Conservation (phyloP, 2,113 vertebrate species). For the Dermatemys mawii region DNA sequence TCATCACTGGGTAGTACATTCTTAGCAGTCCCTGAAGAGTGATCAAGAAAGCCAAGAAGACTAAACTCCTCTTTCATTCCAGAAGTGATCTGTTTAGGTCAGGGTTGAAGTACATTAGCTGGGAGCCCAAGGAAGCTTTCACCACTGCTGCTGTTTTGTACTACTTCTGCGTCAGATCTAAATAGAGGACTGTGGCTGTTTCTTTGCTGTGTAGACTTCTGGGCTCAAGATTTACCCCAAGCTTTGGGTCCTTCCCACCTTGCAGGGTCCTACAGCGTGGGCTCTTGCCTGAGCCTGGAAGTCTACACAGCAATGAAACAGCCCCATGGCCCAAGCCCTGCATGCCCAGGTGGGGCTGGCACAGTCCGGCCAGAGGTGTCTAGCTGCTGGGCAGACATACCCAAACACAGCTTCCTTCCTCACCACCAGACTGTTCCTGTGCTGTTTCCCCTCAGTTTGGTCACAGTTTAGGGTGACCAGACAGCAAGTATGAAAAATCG, state of each 20-base stretch:
- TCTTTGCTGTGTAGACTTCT: not conserved
- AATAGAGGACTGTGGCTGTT: not conserved
- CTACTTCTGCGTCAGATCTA: not conserved
- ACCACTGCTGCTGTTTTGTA: not conserved
- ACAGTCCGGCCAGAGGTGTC: not conserved
- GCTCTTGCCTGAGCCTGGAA: too few relatives aligned
- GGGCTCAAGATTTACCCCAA: not conserved
- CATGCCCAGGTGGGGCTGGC: too few relatives aligned
- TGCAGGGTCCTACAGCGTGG: not conserved
- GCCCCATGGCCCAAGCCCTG: too few relatives aligned
- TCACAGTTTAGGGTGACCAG: too few relatives aligned
- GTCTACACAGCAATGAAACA: not conserved
- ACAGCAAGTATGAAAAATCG: too few relatives aligned
- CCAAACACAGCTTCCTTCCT: not conserved
- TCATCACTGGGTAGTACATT: not conserved
- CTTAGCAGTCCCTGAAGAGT: not conserved
- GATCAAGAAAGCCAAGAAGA: not conserved
- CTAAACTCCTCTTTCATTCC: not conserved
- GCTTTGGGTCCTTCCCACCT: not conserved
- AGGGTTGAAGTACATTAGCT: accelerated
- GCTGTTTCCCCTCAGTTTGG: not conserved
- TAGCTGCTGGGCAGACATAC: not conserved
- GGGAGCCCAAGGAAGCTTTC: not conserved
- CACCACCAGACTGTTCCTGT: not conserved
- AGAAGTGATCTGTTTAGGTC: not conserved